Conservation (phyloP, 2,888 invertebrate species). For the Actias luna region DNA sequence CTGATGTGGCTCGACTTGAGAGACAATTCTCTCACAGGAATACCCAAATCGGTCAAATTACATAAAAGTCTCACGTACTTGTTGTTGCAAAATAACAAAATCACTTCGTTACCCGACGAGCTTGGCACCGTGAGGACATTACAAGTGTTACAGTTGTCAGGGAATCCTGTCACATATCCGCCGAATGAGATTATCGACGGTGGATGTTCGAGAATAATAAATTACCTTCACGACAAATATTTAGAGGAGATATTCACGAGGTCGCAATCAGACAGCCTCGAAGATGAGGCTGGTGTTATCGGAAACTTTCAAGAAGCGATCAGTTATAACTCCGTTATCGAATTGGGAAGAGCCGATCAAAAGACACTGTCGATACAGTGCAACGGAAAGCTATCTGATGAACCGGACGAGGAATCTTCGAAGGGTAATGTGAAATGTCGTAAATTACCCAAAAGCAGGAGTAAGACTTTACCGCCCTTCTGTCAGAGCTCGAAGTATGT, state of each 20-base stretch:
- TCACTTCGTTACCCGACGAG: constrained; percentile 83
- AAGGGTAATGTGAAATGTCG: constrained; percentile 64
- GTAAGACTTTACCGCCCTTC: constrained; percentile 60
- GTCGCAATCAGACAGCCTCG: constrained; percentile 52
- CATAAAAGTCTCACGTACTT: constrained; percentile 83
- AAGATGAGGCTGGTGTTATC: constrained; percentile 38
- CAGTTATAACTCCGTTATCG: constrained; percentile 68
- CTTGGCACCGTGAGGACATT: constrained; percentile 82
- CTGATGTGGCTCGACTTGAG: constrained; percentile 85
- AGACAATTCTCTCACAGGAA: constrained; percentile 78
- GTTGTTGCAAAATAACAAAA: constrained; percentile 83
- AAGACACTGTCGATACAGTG: constrained; percentile 53
- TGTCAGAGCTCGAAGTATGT: constrained; percentile 71
- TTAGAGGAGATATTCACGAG: constrained; percentile 49
- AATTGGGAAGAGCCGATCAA: constrained; percentile 44
- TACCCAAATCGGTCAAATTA: constrained; percentile 81
- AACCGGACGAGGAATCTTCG: constrained; percentile 46
- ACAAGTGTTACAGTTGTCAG: constrained; percentile 82
- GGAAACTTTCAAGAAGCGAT: constrained; percentile 30
- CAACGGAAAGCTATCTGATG: constrained; percentile 55
- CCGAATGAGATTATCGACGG: constrained; percentile 73
- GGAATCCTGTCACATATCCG: constrained; percentile 84
- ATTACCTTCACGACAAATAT: constrained; percentile 62
- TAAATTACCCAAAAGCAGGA: constrained; percentile 62
- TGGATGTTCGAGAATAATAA: constrained; percentile 66